Conservation (phyloP, 1,140 invertebrate genomes). For the Drosophila yakuba region DNA sequence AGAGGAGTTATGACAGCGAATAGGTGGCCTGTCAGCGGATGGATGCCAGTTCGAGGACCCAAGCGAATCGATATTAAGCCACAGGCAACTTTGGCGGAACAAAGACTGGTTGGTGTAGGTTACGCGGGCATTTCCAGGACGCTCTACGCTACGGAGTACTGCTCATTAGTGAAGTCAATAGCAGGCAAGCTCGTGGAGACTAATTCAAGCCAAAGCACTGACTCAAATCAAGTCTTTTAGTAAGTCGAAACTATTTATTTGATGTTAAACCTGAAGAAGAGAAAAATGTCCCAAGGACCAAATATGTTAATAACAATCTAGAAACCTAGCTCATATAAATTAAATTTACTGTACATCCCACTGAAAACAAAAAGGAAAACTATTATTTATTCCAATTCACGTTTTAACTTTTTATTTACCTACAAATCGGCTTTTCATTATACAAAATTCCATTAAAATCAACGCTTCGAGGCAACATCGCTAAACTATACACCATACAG, state of each 20-base stretch:
- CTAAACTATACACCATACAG: conserved; percentile 8
- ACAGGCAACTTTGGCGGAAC: conserved; percentile 29
- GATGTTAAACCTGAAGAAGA: neutral
- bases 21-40: conserved; percentile 87
- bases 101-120: conserved; percentile 38
- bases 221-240: neutral
- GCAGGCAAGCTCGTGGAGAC: conserved; percentile 1
- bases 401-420: conserved; percentile 71
- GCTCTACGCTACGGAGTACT: conserved; percentile 70
- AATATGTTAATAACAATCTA: too few species aligned
- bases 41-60: conserved; percentile 90
- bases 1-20: conserved; percentile 90
- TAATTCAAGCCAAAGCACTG: conserved; percentile 1
- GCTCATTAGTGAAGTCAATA: conserved; percentile 57
- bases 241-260: neutral
- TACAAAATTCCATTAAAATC: conserved; percentile 57
- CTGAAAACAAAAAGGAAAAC: neutral
- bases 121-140: conserved; percentile 51
- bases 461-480: conserved; percentile 23
- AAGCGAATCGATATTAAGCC: conserved; percentile 63
- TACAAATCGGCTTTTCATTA: conserved; percentile 53
- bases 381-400: conserved; percentile 10
- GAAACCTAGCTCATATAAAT: neutral
- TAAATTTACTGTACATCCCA: too few species aligned
- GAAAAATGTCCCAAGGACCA: neutral